Conservation (phyloP, 2,888 invertebrate species). For the Scrobipalpa atriplicella region DNA sequence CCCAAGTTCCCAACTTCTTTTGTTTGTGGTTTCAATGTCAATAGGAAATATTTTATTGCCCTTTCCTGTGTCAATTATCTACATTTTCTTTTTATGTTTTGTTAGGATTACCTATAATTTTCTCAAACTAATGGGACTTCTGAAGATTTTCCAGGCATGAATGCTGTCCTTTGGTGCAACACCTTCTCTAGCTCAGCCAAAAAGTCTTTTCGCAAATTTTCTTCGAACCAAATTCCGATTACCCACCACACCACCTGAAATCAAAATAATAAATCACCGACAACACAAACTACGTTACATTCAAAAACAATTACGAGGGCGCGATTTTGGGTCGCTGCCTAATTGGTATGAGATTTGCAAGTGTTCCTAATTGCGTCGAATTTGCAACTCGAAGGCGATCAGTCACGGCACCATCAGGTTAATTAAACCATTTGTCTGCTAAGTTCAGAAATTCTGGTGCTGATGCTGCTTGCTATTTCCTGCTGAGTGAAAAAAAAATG, state of each 20-base stretch:
- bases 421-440: conserved; percentile 81
- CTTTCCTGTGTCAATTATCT: conserved; percentile 28
- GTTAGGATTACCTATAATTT: background rate
- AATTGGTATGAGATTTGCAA: conserved; percentile 83
- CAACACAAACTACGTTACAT: conserved; percentile 70
- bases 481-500: conserved; percentile 28
- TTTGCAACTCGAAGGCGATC: conserved; percentile 76
- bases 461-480: conserved; percentile 47
- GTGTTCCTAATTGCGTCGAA: conserved; percentile 79
- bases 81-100: background rate
- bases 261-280: conserved; percentile 67
- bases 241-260: conserved; percentile 35
- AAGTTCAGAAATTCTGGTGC: conserved; percentile 62
- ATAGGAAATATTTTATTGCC: conserved; percentile 20
- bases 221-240: background rate
- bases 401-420: conserved; percentile 79
- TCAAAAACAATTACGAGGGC: conserved; percentile 81
- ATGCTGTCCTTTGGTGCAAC: background rate
- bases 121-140: background rate
- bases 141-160: background rate
- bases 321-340: conserved; percentile 78
- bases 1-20: conserved; percentile 40
- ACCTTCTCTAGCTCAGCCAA: background rate
- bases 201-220: background rate
- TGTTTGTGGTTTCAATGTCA: conserved; percentile 35